These are phyloP conservation scores for Amphiduros pacificus DNA, from an alignment of 2,888 invertebrate species.

Conservation along the genomic window DNA sequence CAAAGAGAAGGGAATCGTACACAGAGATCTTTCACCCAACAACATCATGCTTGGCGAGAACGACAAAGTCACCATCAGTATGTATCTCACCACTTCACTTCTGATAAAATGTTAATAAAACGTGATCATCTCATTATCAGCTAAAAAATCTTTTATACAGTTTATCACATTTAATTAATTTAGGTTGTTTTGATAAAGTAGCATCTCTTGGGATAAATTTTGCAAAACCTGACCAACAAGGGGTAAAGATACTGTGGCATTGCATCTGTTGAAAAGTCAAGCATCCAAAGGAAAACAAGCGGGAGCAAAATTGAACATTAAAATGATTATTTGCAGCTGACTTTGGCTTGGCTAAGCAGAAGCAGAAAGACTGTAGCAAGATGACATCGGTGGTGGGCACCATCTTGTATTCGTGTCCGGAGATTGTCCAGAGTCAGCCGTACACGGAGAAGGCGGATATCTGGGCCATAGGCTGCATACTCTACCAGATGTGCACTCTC, in stretches of 20 bases:
- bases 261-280: too few species aligned
- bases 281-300: too few species aligned
- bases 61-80: slow-evolving; percentile 59
- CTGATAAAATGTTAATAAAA: too few species aligned
- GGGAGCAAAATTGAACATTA: too few species aligned
- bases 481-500: slow-evolving; percentile 61
- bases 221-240: too few species aligned
- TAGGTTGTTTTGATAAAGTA: too few species aligned
- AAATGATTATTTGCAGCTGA: slow-evolving; percentile 57
- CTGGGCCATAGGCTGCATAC: slow-evolving; percentile 61
- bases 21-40: slow-evolving; percentile 58
- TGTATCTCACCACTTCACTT: too few species aligned
- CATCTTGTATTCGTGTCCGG: slow-evolving; percentile 61
- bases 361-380: slow-evolving; percentile 58
- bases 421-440: slow-evolving; percentile 60
- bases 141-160: too few species aligned
- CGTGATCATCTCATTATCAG: too few species aligned
- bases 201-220: too few species aligned
- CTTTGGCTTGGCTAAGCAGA: slow-evolving; percentile 62
- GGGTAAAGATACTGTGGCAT: too few species aligned
- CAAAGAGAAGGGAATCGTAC: slow-evolving; percentile 61
- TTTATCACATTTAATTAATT: too few species aligned
- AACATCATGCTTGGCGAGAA: slow-evolving; percentile 60
- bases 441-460: slow-evolving; percentile 62
- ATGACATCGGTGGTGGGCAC: slow-evolving; percentile 62